A percentile compares a stretch with the other conserved stretches of the same genome.
Evolutionary conservation across 2,113 vertebrate genomes (phyloP).

Genomic region (Archilochus colubris): DNA sequence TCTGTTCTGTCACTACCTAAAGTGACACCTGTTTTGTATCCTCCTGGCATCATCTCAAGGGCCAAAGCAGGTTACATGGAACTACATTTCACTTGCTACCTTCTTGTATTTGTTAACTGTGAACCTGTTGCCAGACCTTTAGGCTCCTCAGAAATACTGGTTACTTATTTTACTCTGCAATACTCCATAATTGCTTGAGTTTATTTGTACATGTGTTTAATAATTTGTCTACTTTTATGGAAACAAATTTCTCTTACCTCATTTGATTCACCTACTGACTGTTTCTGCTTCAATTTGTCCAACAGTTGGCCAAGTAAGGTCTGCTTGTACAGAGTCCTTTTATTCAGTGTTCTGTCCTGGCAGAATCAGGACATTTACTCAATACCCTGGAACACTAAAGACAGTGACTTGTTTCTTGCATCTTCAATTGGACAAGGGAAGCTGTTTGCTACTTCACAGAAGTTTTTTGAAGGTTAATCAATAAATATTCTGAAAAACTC

Average conservation of each 20-base stretch:
- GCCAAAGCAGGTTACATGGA: not conserved
- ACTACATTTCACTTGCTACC: not conserved
- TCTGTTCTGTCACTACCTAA: not conserved
- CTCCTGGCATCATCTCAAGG: not conserved
- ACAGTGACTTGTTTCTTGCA: not conserved
- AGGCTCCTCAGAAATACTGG: not conserved
- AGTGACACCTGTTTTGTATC: not conserved
- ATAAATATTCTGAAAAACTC: not conserved
- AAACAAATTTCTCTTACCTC: not conserved
- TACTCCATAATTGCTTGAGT: not conserved
- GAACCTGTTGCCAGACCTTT: not conserved
- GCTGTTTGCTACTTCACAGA: not conserved
- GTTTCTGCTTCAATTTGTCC: not conserved
- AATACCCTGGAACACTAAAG: not conserved
- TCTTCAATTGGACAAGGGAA: not conserved
- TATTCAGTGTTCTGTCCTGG: not conserved
- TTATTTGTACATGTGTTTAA: not conserved
- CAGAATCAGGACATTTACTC: not conserved
- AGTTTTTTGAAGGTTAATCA: not conserved
- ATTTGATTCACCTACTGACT: not conserved
- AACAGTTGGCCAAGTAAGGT: not conserved
- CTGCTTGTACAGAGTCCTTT: not conserved
- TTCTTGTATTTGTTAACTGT: not conserved
- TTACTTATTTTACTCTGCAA: not conserved
- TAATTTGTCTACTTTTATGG: not conserved